A percentile compares a stretch with the other conserved stretches of the same genome.
Evolutionary conservation across 23 tunicate genomes (phyloP).

Genomic region (Ascidia mentula): DNA sequence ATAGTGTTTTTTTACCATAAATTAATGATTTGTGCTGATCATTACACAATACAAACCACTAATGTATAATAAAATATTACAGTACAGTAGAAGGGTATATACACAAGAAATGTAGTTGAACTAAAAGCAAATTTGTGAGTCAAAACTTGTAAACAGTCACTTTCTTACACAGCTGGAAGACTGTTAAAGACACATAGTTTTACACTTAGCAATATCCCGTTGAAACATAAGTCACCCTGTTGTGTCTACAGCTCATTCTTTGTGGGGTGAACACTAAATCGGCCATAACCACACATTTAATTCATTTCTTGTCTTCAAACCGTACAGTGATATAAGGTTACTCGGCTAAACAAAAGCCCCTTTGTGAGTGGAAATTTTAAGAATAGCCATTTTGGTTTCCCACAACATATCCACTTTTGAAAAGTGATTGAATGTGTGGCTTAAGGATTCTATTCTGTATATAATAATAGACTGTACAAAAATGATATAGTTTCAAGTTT

Average conservation of each 20-base stretch:
- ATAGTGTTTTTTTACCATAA: no score
- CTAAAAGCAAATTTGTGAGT: no score
- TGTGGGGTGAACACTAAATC: neutral
- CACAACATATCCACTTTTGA: neutral
- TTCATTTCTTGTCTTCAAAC: neutral
- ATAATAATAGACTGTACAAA: no score
- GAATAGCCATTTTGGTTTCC: neutral
- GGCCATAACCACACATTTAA: neutral
- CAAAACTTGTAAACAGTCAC: no score
- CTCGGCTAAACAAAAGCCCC: neutral
- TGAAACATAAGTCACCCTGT: neutral
- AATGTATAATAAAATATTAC: no score
- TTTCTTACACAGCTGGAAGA: no score
- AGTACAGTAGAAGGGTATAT: no score
- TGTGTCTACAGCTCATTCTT: neutral
- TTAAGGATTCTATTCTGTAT: no score
- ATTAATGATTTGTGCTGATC: no score
- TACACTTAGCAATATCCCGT: neutral
- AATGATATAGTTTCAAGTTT: no score
- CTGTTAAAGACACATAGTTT: neutral
- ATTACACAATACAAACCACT: no score
- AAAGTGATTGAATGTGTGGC: neutral
- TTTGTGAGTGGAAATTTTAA: neutral
- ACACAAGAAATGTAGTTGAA: no score
- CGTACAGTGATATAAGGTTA: neutral